Evolutionary conservation across 2,888 invertebrate species (phyloP).

Genomic region (Drosophila mayaguana): DNA sequence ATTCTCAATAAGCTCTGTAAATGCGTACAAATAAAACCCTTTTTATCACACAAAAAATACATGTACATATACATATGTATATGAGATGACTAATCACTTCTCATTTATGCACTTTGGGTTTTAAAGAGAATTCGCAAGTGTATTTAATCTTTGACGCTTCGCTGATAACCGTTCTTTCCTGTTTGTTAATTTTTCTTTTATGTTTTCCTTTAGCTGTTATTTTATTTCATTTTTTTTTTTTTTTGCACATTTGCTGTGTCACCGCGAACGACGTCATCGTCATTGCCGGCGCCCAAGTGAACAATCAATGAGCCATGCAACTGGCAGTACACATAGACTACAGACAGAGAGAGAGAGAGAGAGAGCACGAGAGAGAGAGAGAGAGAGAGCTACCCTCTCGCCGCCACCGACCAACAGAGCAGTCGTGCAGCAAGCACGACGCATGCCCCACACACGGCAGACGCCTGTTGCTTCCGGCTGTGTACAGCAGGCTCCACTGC

Average conservation of each 20-base stretch:
- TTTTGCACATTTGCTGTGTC: constrained; percentile 53
- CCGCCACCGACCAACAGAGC: not conserved
- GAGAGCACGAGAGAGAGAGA: not conserved
- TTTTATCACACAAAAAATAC: not conserved
- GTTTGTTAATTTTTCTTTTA: constrained; percentile 7
- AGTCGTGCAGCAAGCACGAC: no score
- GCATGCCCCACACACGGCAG: constrained; percentile 13
- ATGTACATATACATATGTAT: not conserved
- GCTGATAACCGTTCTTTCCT: constrained; percentile 12
- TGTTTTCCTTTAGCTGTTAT: not conserved
- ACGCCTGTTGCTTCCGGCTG: constrained; percentile 60
- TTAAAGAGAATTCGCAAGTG: constrained; percentile 7
- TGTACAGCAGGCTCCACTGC: constrained; percentile 21
- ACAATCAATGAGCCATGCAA: constrained; percentile 67
- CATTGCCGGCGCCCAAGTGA: constrained; percentile 58
- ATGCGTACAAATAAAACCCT: not conserved
- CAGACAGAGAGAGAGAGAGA: not conserved
- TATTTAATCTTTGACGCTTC: constrained; percentile 1
- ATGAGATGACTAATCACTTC: not conserved
- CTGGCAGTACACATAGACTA: not conserved
- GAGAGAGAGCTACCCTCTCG: not conserved
- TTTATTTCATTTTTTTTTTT: constrained; percentile 23
- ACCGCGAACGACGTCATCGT: constrained; percentile 39
- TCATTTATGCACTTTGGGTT: not conserved
- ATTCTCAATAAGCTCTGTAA: not conserved